Percentiles rank a stretch among this genome's conserved stretches.
phyloP scores from a whole-genome alignment of 2,888 invertebrate species.

The Drosophila atroscutellata region DNA sequence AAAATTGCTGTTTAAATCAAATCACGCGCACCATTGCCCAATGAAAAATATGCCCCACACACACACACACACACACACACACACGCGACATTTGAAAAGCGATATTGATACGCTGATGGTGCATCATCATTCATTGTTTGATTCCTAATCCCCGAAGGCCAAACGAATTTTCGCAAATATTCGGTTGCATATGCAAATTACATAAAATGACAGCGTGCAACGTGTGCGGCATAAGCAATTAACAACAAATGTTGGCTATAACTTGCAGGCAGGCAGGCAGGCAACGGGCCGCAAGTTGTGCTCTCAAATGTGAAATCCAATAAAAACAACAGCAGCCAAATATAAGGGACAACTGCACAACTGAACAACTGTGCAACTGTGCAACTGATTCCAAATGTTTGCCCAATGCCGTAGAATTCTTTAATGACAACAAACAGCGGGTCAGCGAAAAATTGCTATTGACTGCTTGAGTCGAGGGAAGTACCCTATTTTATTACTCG shows the following conservation, averaged over 20 bases:
- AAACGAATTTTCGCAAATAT: conserved; percentile 26
- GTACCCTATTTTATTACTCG: conserved; percentile 5
- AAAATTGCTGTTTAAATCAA: conserved; percentile 9
- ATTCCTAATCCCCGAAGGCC: conserved; percentile 17
- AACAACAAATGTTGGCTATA: conserved; percentile 60
- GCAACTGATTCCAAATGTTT: conserved; percentile 28
- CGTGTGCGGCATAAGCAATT: conserved; percentile 72
- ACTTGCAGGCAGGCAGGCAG: conserved; percentile 45
- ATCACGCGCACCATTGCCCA: conserved; percentile 47
- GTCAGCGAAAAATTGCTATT: neutral
- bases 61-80: conserved; percentile 1
- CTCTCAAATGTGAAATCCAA: conserved; percentile 39
- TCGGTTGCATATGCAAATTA: conserved; percentile 27
- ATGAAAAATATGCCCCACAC: neutral
- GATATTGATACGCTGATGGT: conserved; percentile 41
- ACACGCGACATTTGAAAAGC: conserved; percentile 29
- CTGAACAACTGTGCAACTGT: conserved; percentile 1
- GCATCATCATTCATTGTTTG: conserved; percentile 12
- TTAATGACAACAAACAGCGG: conserved; percentile 14
- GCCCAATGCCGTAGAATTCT: conserved; percentile 23
- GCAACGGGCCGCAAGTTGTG: conserved; percentile 20
- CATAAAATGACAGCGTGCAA: conserved; percentile 57
- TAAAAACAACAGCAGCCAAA: conserved; percentile 27
- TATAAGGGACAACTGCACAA: conserved; percentile 7
- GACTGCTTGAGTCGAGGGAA: neutral